Conservation (phyloP, 2,797 vertebrate species). For the Sus cebifrons region DNA sequence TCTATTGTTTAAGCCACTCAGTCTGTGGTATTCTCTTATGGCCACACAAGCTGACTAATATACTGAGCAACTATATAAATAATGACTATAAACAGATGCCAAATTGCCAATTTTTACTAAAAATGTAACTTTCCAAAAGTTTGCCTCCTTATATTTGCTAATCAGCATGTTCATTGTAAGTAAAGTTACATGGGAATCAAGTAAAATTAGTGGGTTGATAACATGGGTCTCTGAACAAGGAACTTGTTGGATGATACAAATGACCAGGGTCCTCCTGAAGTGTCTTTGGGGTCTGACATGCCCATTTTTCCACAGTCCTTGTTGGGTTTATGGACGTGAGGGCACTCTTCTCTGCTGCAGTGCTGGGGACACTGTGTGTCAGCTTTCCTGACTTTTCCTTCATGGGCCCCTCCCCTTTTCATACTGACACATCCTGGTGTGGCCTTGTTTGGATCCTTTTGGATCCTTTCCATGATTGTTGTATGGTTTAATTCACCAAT, state of each 20-base stretch:
- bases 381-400: neutral
- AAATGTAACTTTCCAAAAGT: neutral
- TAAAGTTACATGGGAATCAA: neutral
- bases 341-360: neutral
- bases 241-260: neutral
- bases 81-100: neutral
- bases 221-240: neutral
- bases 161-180: neutral
- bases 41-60: neutral
- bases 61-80: neutral
- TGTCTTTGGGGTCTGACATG: neutral
- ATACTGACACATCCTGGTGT: neutral
- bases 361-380: no score
- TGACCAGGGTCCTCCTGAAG: neutral
- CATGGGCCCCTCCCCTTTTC: neutral
- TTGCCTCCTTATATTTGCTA: neutral
- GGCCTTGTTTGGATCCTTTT: neutral
- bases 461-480: neutral
- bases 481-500: neutral
- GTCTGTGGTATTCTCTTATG: neutral
- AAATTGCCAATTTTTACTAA: conserved; percentile 2
- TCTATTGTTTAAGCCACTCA: neutral
- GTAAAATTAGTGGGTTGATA: neutral
- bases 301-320: neutral
- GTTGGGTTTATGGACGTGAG: neutral